phyloP scores from a whole-genome alignment of 2,888 invertebrate genomes.

The Pterostichus niger region DNA sequence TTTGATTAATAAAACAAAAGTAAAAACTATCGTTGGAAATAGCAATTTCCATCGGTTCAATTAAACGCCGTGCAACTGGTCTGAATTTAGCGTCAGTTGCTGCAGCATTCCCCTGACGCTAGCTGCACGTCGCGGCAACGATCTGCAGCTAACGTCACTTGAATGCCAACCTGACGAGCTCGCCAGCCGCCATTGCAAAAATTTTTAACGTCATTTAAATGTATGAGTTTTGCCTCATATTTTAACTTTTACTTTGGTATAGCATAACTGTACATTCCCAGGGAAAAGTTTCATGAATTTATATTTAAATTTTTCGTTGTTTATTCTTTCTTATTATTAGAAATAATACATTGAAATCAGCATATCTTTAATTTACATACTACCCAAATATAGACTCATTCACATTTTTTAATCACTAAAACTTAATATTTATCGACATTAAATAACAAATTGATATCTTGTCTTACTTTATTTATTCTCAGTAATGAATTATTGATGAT shows the following conservation, averaged over 20 bases:
- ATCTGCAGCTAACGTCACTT: background rate
- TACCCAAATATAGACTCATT: no score
- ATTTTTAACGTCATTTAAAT: constrained; percentile 45
- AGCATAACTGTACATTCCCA: background rate
- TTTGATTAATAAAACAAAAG: no score
- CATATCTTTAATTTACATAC: no score
- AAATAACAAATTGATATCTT: no score
- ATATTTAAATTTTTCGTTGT: background rate
- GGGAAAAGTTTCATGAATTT: background rate
- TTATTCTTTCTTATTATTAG: no score
- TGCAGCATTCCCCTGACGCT: background rate
- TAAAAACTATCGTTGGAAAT: background rate
- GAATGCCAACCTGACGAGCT: constrained; percentile 4
- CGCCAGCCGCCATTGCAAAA: background rate
- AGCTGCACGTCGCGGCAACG: background rate
- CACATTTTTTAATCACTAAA: no score
- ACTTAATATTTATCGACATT: no score
- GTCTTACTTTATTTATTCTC: background rate
- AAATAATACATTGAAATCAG: no score
- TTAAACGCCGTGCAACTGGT: background rate
- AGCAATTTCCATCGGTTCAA: background rate
- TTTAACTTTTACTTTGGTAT: constrained; percentile 29
- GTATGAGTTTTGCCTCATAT: constrained; percentile 32
- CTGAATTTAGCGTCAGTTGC: background rate
- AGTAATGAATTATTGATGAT: background rate